These are phyloP conservation scores for Dorcus hopei DNA, from an alignment of 2,888 invertebrate genomes.

Conservation along the genomic window DNA sequence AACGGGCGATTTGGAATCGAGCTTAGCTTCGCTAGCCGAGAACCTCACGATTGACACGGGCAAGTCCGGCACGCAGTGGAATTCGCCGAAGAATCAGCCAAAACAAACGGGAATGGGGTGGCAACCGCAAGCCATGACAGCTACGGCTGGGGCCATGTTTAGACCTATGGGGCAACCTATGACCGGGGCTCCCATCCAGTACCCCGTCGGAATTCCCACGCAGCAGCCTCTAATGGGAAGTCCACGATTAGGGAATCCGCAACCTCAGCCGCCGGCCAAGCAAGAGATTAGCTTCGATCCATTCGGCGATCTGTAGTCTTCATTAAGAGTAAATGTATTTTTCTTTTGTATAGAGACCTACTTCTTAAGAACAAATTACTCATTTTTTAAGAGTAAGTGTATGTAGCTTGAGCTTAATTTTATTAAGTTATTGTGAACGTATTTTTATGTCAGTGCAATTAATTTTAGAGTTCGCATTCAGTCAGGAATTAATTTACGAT, in stretches of 20 bases:
- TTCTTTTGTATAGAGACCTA: constrained; percentile 10
- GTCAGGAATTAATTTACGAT: too few species aligned
- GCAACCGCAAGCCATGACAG: constrained; percentile 85
- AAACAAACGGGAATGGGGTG: constrained; percentile 78
- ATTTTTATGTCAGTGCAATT: constrained; percentile 2
- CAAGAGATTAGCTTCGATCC: constrained; percentile 47
- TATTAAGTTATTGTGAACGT: background rate
- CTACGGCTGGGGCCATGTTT: constrained; percentile 80
- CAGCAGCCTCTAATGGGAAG: constrained; percentile 32
- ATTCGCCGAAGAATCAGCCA: constrained; percentile 67
- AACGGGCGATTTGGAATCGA: constrained; percentile 91
- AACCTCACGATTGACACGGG: constrained; percentile 79
- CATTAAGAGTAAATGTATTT: constrained; percentile 13
- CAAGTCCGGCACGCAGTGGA: constrained; percentile 71
- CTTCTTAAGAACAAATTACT: background rate
- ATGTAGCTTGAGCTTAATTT: constrained; percentile 1
- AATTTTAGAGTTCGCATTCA: too few species aligned
- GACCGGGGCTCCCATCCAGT: constrained; percentile 35
- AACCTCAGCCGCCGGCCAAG: constrained; percentile 29
- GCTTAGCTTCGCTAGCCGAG: constrained; percentile 88
- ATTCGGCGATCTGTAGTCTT: constrained; percentile 48
- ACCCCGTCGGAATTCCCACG: constrained; percentile 27
- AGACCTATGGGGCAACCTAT: constrained; percentile 66
- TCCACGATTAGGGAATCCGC: constrained; percentile 38
- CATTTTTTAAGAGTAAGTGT: background rate